Percentiles rank a stretch among this genome's conserved stretches.
phyloP scores from a whole-genome alignment of 2,797 vertebrate species.

The Rhinichthys osculus region DNA sequence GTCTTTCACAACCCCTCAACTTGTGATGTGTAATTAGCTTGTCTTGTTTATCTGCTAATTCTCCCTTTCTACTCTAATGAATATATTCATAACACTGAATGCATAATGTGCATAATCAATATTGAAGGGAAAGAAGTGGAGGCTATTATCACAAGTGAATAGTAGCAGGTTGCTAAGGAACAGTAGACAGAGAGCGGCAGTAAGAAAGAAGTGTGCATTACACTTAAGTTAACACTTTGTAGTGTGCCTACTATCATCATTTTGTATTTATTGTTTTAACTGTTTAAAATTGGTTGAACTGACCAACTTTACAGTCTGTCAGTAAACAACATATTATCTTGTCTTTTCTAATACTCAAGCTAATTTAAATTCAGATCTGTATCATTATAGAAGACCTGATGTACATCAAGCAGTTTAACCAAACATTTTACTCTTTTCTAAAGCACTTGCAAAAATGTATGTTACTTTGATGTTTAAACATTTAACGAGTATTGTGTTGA shows the following conservation, averaged over 20 bases:
- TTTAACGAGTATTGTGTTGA: neutral
- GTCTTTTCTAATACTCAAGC: slow-evolving; percentile 65
- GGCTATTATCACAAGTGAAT: slow-evolving; percentile 76
- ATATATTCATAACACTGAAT: slow-evolving; percentile 76
- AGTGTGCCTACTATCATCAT: slow-evolving; percentile 39
- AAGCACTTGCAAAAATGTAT: neutral
- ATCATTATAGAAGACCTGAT: neutral
- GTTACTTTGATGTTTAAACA: neutral
- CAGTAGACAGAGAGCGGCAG: slow-evolving; percentile 66
- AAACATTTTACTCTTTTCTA: neutral
- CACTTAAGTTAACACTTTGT: slow-evolving; percentile 55
- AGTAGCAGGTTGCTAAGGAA: slow-evolving; percentile 81
- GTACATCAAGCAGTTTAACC: neutral
- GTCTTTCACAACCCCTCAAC: slow-evolving; percentile 60
- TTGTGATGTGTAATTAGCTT: slow-evolving; percentile 68
- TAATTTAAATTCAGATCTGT: neutral
- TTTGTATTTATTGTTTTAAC: slow-evolving; percentile 38
- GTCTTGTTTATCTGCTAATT: slow-evolving; percentile 74
- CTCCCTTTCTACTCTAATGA: slow-evolving; percentile 71
- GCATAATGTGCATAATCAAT: slow-evolving; percentile 73
- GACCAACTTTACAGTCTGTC: slow-evolving; percentile 70
- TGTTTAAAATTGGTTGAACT: slow-evolving; percentile 56
- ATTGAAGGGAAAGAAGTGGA: slow-evolving; percentile 65
- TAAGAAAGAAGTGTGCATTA: slow-evolving; percentile 65
- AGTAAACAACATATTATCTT: slow-evolving; percentile 74